Evolutionary conservation across 2,113 vertebrate species (phyloP), one percentile per base, ranked within the genome.

Genomic region (Rostratula benghalensis): DNA sequence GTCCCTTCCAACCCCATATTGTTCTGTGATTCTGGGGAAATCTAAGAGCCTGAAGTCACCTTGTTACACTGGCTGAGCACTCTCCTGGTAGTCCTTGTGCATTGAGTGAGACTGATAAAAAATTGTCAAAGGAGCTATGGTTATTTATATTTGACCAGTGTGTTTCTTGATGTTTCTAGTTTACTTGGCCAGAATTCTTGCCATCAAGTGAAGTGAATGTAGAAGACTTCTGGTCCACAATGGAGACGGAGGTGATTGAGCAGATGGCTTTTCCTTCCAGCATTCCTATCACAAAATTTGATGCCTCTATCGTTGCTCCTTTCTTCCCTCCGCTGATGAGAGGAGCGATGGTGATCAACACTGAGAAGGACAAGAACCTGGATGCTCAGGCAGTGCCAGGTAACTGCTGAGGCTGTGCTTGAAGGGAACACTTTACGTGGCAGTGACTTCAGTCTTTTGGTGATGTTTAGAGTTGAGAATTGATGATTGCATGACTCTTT

Each of bases 221-320:
- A 64, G 99, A 99, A 75, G 99, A 99, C 97, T 99, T 99, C 85
- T 99, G 99, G 99, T 98, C 99, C 95, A 99, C 99, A 0, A 99
- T 99, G 99, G 99, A 99, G 96, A 99, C 98, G 1, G 99, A 99
- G 95, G 99, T 99, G 48, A 98, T 99, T 37, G 99, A 99, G 96
- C 99, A 99, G 94, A 98, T 99, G 33, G 98, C 98, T 37, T 99
- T 99, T 96, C 99, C 99, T 61, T 97, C 98, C 50, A 98, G 98
- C 91, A 98, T 99, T 90, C 99, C 99, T 27, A 99, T 99, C 97
- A 99, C 99, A 31, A 99, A 99, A 70, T 99, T 99, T 63, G 99
- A 99, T 79, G 99, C 99, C 86, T 99, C 99, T 78, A 99, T 99
- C 90, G 98, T 99, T 46, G 99, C 99, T 64, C 99, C 99, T 53